Conservation (phyloP, 2,113 vertebrate genomes). For the Galbula dea region DNA sequence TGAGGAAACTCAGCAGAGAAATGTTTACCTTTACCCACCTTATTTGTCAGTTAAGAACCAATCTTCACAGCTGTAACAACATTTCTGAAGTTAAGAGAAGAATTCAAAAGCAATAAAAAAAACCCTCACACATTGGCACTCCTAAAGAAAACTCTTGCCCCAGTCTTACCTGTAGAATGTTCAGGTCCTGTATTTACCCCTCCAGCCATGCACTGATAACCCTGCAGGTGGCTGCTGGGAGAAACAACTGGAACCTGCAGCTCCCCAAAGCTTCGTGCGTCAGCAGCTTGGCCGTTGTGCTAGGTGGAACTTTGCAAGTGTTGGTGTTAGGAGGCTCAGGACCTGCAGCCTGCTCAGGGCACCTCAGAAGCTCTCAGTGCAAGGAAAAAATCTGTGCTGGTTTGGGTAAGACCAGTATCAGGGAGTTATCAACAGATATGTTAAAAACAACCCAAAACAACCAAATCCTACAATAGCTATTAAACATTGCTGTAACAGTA, state of each 20-base stretch:
- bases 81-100: neutral
- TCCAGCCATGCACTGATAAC: fast-evolving
- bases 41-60: neutral
- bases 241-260: neutral
- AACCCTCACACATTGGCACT: neutral
- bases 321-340: neutral
- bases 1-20: neutral
- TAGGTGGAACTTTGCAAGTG: neutral
- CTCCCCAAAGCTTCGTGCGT: neutral
- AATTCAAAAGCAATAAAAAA: neutral
- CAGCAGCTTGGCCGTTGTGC: no score
- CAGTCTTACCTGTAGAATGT: neutral
- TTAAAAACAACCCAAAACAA: neutral
- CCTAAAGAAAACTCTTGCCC: neutral
- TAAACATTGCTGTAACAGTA: neutral
- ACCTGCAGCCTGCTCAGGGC: neutral
- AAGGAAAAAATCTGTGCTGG: neutral
- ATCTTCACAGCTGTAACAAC: neutral
- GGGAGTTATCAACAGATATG: neutral
- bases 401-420: neutral
- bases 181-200: neutral
- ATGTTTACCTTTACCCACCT: neutral
- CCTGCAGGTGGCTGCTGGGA: neutral
- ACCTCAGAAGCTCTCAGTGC: neutral
- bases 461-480: neutral